Base-by-base conservation (phyloP, 2,888 invertebrate species). In the Flabesymbios commensalis region DNA sequence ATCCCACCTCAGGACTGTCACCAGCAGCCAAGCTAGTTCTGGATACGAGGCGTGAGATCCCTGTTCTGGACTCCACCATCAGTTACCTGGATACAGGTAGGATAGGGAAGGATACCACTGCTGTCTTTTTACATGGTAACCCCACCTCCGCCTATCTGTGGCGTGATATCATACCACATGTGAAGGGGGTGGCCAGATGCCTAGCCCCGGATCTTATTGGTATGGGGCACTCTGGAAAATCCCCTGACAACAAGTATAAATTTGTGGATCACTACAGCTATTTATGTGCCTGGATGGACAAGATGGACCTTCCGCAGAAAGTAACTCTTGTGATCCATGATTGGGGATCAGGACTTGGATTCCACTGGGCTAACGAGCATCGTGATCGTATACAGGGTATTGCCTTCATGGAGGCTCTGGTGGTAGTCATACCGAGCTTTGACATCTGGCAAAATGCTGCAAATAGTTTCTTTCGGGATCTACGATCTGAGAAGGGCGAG, bases 261-360 rank as follows among this genome's bases (percentile, higher is more conserved):
- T 60, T 61, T 36, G 28, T n/a, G 56, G 56, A 17, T 45, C 29
- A 43, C 56, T 64, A 48, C 48, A 52, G 54, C 19, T 64, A 64
- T 41, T 29, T 64, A 24, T 32, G 45, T 57, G 47, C 54, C 5
- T 64, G 64, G 64, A 48, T 64, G 17, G 61, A 64, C 10, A 54
- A 43, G 22, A 48, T 61, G 64, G 39, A 49, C 14, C 22, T 64
- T 1, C 52, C 60, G 41, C 24, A 48, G n/a, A 63, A 63, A 49
- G 3, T 63, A 1, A 45, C 10, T 4, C 14, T 64, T 2, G 64
- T 64, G 3, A 22, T 31, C 26, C 64, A 64, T 43, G 64, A 64
- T 42, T 64, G 64, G 64, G 64, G 64, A 10, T 58, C 64, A 3
- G 64, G 31, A 3, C 49, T 64, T 10, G 64, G 61, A 2, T 59